Evolutionary conservation across 2,113 vertebrate genomes (phyloP).

Genomic region (Seriola dumerili): DNA sequence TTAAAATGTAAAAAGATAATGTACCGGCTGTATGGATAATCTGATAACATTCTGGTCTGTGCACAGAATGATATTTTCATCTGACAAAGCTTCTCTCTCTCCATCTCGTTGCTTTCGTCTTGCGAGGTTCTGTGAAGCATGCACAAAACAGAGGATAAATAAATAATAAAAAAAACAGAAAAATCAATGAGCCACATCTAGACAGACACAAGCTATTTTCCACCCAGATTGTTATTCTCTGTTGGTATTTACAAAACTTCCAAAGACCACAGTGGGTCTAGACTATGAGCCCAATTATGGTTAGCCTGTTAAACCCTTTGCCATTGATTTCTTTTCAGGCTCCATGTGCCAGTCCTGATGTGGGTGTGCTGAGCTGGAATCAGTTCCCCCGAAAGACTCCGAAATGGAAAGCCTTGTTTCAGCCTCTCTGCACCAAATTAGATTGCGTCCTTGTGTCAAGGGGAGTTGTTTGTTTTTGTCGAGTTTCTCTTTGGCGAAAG

Average conservation of each 20-base stretch:
- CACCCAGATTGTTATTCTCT: constrained; percentile 59
- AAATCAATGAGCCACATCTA: constrained; percentile 71
- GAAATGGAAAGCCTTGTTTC: constrained; percentile 73
- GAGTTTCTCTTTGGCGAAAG: constrained; percentile 72
- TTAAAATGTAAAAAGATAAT: constrained; percentile 28
- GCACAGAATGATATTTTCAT: constrained; percentile 10
- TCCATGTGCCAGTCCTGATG: constrained; percentile 53
- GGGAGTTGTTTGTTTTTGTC: constrained; percentile 73
- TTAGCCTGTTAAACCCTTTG: constrained; percentile 69
- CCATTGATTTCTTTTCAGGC: constrained; percentile 75
- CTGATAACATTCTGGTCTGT: constrained; percentile 9
- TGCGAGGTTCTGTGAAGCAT: constrained; percentile 16
- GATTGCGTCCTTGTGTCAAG: constrained; percentile 79
- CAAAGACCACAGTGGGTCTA: constrained; percentile 56
- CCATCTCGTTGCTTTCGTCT: constrained; percentile 16
- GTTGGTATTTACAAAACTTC: constrained; percentile 71
- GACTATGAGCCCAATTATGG: constrained; percentile 71
- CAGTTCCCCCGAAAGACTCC: constrained; percentile 61
- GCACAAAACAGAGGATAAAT: constrained; percentile 45
- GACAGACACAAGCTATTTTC: constrained; percentile 59
- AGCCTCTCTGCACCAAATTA: constrained; percentile 73
- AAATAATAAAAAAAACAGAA: constrained; percentile 49
- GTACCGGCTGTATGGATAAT: constrained; percentile 9
- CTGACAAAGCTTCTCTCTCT: constrained; percentile 13
- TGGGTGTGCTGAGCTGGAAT: constrained; percentile 63